These are phyloP conservation scores for Connochaetes taurinus DNA, from an alignment of 2,113 vertebrate genomes.

Conservation along the genomic window DNA sequence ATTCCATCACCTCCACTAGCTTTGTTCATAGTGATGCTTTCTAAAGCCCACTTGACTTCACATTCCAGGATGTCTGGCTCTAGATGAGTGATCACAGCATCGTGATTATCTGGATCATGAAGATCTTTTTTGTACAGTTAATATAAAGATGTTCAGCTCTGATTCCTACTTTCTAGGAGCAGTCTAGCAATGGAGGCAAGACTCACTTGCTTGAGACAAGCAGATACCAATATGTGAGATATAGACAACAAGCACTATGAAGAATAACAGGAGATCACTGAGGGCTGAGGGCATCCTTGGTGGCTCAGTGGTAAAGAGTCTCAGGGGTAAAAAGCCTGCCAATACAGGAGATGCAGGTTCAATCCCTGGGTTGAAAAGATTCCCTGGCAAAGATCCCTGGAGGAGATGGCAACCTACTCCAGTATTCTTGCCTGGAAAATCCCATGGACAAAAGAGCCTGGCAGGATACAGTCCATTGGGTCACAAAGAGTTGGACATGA, in stretches of 20 bases:
- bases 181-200: background rate
- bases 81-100: too few relatives aligned
- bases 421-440: background rate
- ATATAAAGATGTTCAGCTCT: background rate
- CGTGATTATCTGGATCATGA: fast-evolving
- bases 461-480: background rate
- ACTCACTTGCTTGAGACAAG: background rate
- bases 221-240: background rate
- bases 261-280: background rate
- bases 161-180: background rate
- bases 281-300: background rate
- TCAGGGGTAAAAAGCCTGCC: background rate
- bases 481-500: background rate
- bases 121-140: too few relatives aligned
- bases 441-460: background rate
- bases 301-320: background rate
- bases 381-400: background rate
- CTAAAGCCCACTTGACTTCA: too few relatives aligned
- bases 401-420: background rate
- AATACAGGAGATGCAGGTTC: background rate
- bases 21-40: too few relatives aligned
- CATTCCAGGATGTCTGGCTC: too few relatives aligned
- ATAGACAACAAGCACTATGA: background rate
- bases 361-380: background rate
- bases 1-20: too few relatives aligned